A percentile compares a stretch with the other conserved stretches of the same genome.
These are phyloP conservation scores for Catostylus mosaicus DNA, from an alignment of 30 jellyfish, hydroid and myxozoan genomes.

Conservation along the genomic window DNA sequence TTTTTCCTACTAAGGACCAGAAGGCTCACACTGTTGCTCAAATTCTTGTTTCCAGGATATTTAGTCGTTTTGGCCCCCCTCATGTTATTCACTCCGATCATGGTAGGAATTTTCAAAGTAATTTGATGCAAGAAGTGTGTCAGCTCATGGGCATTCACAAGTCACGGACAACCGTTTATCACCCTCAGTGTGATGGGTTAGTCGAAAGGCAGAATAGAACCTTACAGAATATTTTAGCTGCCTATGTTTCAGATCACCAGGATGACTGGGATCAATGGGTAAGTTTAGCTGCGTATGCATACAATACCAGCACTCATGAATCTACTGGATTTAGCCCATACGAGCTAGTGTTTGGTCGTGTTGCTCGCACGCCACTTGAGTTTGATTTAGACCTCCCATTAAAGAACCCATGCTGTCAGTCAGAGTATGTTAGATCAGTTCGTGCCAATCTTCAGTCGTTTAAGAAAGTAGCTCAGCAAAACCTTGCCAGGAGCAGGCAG, in stretches of 20 bases:
- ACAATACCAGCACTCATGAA: constrained; percentile 49
- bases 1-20: constrained; percentile 48
- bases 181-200: too few relatives aligned
- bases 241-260: constrained; percentile 29
- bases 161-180: constrained; percentile 52
- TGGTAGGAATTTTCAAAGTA: constrained; percentile 59
- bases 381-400: constrained; percentile 14
- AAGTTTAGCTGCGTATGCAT: constrained; percentile 41
- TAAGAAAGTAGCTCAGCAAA: too few relatives aligned
- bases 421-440: too few relatives aligned
- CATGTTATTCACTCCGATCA: constrained; percentile 59
- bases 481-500: too few relatives aligned
- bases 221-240: constrained; percentile 30
- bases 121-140: constrained; percentile 41
- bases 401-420: constrained; percentile 12
- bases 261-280: constrained; percentile 47
- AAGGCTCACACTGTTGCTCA: constrained; percentile 61
- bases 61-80: constrained; percentile 65
- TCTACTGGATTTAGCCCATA: constrained; percentile 71
- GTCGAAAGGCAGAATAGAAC: constrained; percentile 49
- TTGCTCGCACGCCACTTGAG: constrained; percentile 16
- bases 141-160: constrained; percentile 50
- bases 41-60: too few relatives aligned
- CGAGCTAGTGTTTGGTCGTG: constrained; percentile 43
- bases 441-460: too few relatives aligned